Conservation (phyloP, 2,888 invertebrate genomes). For the Griposia aprilina region DNA sequence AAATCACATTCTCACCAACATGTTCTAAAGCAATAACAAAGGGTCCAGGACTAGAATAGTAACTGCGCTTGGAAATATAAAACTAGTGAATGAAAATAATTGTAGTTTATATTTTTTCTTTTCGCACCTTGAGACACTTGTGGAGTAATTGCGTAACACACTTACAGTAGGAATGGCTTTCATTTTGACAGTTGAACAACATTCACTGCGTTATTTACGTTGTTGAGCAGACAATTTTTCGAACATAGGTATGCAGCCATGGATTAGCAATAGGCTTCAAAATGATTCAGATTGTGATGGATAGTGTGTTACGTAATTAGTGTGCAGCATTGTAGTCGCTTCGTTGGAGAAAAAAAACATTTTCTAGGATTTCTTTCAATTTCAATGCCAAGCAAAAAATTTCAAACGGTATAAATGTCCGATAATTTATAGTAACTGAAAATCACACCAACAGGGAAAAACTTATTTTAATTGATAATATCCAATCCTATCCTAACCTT, state of each 20-base stretch:
- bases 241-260: too few species aligned
- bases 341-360: neutral
- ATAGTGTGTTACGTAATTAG: too few species aligned
- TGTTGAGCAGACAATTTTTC: too few species aligned
- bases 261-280: too few species aligned
- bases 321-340: too few species aligned
- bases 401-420: neutral
- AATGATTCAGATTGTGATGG: too few species aligned
- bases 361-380: conserved; percentile 1
- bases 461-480: neutral
- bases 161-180: too few species aligned
- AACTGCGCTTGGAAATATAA: conserved; percentile 14
- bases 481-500: neutral
- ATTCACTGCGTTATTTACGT: too few species aligned
- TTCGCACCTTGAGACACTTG: neutral
- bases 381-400: neutral
- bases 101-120: conserved; percentile 6
- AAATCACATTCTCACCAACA: conserved; percentile 67
- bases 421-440: conserved; percentile 3
- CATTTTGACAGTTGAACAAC: too few species aligned
- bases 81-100: conserved; percentile 19
- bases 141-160: too few species aligned
- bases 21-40: conserved; percentile 41
- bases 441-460: neutral
- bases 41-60: conserved; percentile 28